Percentiles rank a stretch among this genome's conserved stretches.
Conservation (phyloP, 2,888 invertebrate species). For the Ariolimax columbianus region DNA sequence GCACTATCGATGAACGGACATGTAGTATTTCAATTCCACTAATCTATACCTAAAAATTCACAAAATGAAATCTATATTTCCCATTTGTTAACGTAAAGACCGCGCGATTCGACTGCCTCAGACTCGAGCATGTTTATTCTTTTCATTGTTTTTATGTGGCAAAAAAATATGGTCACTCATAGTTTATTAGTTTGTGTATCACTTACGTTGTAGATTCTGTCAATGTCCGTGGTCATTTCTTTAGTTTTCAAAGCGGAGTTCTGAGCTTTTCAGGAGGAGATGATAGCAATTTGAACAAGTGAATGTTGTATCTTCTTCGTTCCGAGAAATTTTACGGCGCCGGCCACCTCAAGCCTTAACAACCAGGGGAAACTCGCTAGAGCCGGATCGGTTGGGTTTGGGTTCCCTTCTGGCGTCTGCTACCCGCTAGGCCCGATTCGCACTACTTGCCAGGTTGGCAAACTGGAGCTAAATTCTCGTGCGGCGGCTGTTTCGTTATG, state of each 20-base stretch:
- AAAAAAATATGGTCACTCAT: background rate
- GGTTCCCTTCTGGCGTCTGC: constrained; percentile 18
- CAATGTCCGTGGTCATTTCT: constrained; percentile 18
- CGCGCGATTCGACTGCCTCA: too few relatives aligned
- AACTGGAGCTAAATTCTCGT: too few relatives aligned
- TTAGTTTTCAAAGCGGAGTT: background rate
- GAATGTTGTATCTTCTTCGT: background rate
- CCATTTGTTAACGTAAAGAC: too few relatives aligned
- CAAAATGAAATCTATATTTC: too few relatives aligned
- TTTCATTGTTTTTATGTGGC: background rate
- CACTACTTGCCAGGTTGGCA: too few relatives aligned
- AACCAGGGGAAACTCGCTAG: constrained; percentile 33
- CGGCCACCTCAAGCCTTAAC: too few relatives aligned
- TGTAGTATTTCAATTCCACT: background rate
- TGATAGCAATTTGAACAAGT: background rate
- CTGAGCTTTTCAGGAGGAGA: too few relatives aligned
- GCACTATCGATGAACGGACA: background rate
- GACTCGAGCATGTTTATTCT: too few relatives aligned
- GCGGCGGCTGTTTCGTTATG: too few relatives aligned
- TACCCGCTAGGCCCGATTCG: background rate
- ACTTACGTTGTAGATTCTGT: constrained; percentile 33
- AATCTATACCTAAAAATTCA: too few relatives aligned
- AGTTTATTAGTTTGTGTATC: background rate
- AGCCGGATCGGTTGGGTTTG: constrained; percentile 22
- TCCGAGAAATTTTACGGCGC: background rate